These are phyloP conservation scores for Hydrotaea diabolus DNA, from an alignment of 2,888 invertebrate species.

Conservation along the genomic window DNA sequence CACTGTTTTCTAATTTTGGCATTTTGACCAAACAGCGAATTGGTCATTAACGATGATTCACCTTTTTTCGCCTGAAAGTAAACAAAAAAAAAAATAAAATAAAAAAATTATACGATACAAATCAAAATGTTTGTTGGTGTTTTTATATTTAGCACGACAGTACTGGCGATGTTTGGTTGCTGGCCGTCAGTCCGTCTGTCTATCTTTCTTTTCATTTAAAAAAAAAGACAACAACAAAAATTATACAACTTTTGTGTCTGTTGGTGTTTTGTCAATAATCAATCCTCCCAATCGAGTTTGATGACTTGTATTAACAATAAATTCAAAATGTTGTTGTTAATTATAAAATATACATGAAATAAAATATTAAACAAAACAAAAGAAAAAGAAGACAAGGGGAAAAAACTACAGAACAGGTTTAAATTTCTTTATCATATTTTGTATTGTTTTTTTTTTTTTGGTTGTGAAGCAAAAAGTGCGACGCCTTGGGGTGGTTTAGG, in stretches of 20 bases:
- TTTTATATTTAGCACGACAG: constrained; percentile 5
- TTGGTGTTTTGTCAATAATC: constrained; percentile 3
- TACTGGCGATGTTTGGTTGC: no score
- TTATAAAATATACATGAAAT: constrained; percentile 11
- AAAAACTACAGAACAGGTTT: constrained; percentile 32
- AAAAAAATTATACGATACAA: no score
- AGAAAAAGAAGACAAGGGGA: background rate
- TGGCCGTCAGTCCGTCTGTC: background rate
- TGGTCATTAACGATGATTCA: constrained; percentile 54
- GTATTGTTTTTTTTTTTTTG: background rate
- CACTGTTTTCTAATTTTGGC: background rate
- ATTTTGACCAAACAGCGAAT: constrained; percentile 44
- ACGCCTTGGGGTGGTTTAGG: background rate
- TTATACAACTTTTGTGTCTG: background rate
- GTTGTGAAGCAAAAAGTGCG: background rate
- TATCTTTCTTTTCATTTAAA: background rate
- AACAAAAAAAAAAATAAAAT: background rate
- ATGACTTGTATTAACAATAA: constrained; percentile 31
- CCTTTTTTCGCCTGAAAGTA: constrained; percentile 34
- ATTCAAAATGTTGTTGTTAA: constrained; percentile 39
- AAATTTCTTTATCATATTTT: no score
- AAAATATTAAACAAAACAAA: background rate
- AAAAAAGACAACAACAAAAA: background rate
- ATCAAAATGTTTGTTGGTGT: constrained; percentile 12
- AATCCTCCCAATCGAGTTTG: constrained; percentile 11